Percentiles rank a stretch among this genome's conserved stretches.
These are phyloP conservation scores for Mastomys coucha DNA, from an alignment of 2,113 vertebrate species.

Conservation along the genomic window DNA sequence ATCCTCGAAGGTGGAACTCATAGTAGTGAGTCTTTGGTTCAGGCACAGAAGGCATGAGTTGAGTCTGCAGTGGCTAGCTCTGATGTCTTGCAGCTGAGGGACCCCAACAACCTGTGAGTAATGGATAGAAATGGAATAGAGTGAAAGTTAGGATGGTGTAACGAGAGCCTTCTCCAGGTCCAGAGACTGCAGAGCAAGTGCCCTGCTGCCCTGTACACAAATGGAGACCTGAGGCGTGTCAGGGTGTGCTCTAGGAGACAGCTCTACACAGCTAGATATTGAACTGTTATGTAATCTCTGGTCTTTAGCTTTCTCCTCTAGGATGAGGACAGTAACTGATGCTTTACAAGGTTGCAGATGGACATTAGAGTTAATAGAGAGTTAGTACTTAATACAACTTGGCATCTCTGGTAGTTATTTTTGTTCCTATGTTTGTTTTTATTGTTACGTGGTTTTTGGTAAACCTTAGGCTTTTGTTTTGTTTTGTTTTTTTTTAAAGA, in stretches of 20 bases:
- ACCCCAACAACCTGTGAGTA: background rate
- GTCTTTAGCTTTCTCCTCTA: background rate
- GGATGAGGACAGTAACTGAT: background rate
- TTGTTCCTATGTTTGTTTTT: background rate
- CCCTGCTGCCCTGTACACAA: background rate
- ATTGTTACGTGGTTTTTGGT: constrained; percentile 5
- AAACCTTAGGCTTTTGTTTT: too few species aligned
- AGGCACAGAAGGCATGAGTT: too few species aligned
- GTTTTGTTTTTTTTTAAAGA: too few species aligned
- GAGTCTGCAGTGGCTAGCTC: too few species aligned
- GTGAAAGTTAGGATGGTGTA: background rate
- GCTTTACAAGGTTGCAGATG: constrained; percentile 33
- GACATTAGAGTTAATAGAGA: background rate
- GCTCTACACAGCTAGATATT: background rate
- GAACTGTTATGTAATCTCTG: constrained; percentile 2
- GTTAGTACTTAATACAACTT: background rate
- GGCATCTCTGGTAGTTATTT: background rate
- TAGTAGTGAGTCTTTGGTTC: too few species aligned
- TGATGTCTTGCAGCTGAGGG: too few species aligned
- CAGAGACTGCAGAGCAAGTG: background rate
- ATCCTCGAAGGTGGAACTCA: too few species aligned
- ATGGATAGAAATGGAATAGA: constrained; percentile 19
- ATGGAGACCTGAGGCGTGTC: background rate
- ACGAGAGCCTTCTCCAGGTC: background rate
- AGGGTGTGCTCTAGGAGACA: background rate